Evolutionary conservation across 2,888 invertebrate species (phyloP), one percentile per base, ranked within the genome.

Genomic region (Aporophyla lueneburgensis): DNA sequence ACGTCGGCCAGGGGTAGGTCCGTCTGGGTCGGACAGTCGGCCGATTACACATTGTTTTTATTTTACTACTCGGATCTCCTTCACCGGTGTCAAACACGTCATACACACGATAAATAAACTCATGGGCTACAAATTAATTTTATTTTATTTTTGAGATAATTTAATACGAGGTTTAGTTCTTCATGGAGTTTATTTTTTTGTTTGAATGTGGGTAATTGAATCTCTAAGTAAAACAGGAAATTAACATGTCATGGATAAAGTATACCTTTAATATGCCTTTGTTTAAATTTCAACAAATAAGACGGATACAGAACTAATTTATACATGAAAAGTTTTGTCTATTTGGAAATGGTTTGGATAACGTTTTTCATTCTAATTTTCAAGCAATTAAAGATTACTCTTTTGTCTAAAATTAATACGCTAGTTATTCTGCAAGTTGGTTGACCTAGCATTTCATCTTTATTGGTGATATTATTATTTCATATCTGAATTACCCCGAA

Each of bases 1-100:
- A 81, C 83, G 81, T 81, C 87, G 84, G 87, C 54, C 76, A 72
- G 40, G 56, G 66, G 49, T 16, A 58, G 43, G 21, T 56, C 58
- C 43, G 56, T 71, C 87, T 87, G 87, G 79, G 49, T 33, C 68
- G 21, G 88, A 88, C 87, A 87, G 82, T 79, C 54, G 59, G 56
- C 62, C 66, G 16, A 65, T 71, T 78, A 66, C 74, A 71, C 51
- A 73, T 85, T 87, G 83, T 86, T 89, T n/a, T 89, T 89, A 86
- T 89, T 86, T 77, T 54, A 56, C 51, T 71, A 58, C 69, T 62
- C 67, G 58, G 59, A 79, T 76, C 83, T 82, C 76, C 78, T 87
- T 84, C 53, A 87, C 78, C 77, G 81, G 68, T 84, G 82, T 88
- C 84, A 88, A 78, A 88, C 80, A 71, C 80, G 88, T 88, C 89